Evolutionary conservation across 2,113 vertebrate genomes (phyloP), one percentile per base, ranked within the genome.

Genomic region (Pygoscelis antarcticus): DNA sequence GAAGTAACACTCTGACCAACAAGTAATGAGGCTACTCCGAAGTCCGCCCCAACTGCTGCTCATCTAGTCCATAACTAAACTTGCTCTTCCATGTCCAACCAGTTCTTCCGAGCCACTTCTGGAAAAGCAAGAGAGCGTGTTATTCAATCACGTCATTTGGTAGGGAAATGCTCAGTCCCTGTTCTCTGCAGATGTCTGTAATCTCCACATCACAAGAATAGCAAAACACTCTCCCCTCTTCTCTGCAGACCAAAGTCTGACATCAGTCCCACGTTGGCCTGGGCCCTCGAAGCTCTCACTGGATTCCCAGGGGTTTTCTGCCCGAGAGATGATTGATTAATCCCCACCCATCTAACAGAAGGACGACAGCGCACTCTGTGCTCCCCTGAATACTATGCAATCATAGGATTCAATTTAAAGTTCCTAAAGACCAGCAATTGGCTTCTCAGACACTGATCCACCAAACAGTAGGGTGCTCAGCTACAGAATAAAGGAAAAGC

Each of bases 121-220:
- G 74, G 87, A 87, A 92, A 76, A 82, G 54, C 0, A 0, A 92
- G 80, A 65, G 22, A 55, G 13, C 0, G 0, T 36, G 16, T 92
- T 87, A 93, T 77, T 90, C 92, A 87, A 10, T 79, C 81, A 42
- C 38, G 34, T 65, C 21, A 91, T 96, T 96, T 96, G 94, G 27
- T 85, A 96, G 92, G 92, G 75, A 94, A 97, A 97, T 95, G 23
- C 25, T 61, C 54, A 22, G 26, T 60, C 47, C 49, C 72, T 29
- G 72, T n/a, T 89, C 87, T 68, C 62, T 86, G 80, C 47, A 93
- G 81, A 75, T 0, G 16, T 38, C 71, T 92, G 74, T 54, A 78
- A 91, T 91, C 84, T 93, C 75, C 81, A 85, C 65, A 95, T 96
- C 94, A 97, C 89, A 90, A 61, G 92, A 92, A 86, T 1, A 84